Evolutionary conservation across 2,797 vertebrate species (phyloP), one percentile per base, ranked within the genome.

Genomic region (Oreortyx pictus): DNA sequence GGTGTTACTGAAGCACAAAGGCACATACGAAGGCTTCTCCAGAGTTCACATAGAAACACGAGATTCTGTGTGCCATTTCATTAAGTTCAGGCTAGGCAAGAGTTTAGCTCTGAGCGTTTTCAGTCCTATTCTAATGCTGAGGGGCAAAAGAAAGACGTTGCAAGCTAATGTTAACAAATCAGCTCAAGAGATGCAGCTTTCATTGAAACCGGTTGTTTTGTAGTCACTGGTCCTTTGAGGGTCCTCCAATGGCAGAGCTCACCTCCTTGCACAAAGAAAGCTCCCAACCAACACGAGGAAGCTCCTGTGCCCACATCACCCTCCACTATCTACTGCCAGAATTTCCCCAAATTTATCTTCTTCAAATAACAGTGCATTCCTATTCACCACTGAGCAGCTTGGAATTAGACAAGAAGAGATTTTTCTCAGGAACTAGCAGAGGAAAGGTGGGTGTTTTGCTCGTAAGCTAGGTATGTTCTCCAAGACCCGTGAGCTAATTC

Each of bases 221-320:
- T 39, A 24, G 43, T 29, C n/a, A 35, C 9, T 5, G 18, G 31
- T 44, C 44, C 61, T 27, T 13, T 6, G 29, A 52, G 47, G 2
- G 6, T 9, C 31, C 66, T 73, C 17, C 11, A 18, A 11, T 20
- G 7, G 6, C 0, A 0, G 56, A 70, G 37, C 56, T 14, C 4
- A 0, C 33, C 27, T 20, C 35, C 12, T 12, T 9, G 11, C 49
- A 11, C 5, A 31, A 19, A 25, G 56, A n/a, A 39, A 79, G 41
- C 57, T 82, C 57, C 19, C 1, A 7, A 73, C 33, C 33, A 70
- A 44, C 35, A 31, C 7, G 9, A 74, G 27, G 33, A 20, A 31
- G 25, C 15, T 4, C 8, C 15, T 15, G n/a, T 4, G 13, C 16
- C 47, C 57, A 20, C 17, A 50, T 39, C 72, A 47, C 19, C 44